Percentiles rank a stretch among this genome's conserved stretches.
These are phyloP conservation scores for Lontra canadensis DNA, from an alignment of 2,113 vertebrate species.

Conservation along the genomic window DNA sequence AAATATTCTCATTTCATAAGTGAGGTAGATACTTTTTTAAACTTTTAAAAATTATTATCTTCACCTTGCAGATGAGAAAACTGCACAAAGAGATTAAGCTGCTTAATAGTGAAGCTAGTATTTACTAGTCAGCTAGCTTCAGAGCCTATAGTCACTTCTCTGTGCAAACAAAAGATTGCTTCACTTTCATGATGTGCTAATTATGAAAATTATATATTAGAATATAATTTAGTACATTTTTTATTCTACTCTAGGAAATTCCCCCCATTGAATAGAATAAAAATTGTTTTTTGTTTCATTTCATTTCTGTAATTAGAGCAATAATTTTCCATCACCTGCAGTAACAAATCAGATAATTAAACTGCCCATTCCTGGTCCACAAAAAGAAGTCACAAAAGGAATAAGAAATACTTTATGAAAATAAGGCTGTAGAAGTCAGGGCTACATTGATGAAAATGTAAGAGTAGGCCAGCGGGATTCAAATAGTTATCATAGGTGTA, in stretches of 20 bases:
- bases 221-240: background rate
- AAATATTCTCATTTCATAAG: background rate
- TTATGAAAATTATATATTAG: background rate
- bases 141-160: background rate
- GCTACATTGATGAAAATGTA: background rate
- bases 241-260: background rate
- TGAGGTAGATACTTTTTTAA: background rate
- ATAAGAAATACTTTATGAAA: background rate
- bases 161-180: background rate
- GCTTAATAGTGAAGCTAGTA: background rate
- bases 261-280: background rate
- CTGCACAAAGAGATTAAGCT: background rate
- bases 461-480: background rate
- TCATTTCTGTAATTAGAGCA: background rate
- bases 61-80: background rate
- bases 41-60: background rate
- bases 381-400: background rate
- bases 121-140: background rate
- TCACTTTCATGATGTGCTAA: background rate
- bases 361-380: background rate
- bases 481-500: background rate
- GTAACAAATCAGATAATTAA: background rate
- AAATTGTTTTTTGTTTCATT: background rate
- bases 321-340: background rate
- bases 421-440: background rate